Evolutionary conservation across 2,113 vertebrate species (phyloP).

Genomic region (Corythornis cristatus): DNA sequence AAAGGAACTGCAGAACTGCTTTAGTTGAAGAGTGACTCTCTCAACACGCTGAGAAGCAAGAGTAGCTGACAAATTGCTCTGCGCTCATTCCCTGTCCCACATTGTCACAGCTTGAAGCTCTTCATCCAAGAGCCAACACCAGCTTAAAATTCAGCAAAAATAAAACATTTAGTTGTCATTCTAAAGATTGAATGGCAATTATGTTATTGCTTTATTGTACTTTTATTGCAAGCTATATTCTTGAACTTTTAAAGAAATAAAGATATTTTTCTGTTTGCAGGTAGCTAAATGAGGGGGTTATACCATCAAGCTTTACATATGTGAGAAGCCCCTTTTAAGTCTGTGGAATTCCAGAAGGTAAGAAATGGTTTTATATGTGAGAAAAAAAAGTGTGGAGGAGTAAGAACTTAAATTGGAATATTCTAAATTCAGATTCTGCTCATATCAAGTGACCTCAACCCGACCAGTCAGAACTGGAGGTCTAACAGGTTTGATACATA

Average conservation of each 20-base stretch:
- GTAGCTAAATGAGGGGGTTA: background rate
- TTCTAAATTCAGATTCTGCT: background rate
- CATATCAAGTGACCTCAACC: background rate
- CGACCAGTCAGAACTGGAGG: background rate
- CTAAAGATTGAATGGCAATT: background rate
- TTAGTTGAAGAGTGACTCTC: background rate
- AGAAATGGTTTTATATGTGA: background rate
- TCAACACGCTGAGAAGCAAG: rapidly evolving
- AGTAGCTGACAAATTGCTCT: background rate
- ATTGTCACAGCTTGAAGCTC: background rate
- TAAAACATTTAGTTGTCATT: background rate
- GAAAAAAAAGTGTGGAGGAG: background rate
- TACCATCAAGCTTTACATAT: background rate
- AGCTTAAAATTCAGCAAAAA: background rate
- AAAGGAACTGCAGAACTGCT: background rate
- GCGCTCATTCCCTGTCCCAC: background rate
- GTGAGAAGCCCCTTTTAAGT: background rate
- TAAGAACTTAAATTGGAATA: background rate
- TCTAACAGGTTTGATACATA: background rate
- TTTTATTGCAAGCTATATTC: background rate
- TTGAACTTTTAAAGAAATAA: background rate
- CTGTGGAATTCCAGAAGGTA: background rate
- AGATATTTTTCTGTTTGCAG: background rate
- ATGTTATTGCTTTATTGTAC: background rate
- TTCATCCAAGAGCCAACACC: background rate